Conservation (phyloP, 2,113 vertebrate species). For the Sebastes schlegelii region DNA sequence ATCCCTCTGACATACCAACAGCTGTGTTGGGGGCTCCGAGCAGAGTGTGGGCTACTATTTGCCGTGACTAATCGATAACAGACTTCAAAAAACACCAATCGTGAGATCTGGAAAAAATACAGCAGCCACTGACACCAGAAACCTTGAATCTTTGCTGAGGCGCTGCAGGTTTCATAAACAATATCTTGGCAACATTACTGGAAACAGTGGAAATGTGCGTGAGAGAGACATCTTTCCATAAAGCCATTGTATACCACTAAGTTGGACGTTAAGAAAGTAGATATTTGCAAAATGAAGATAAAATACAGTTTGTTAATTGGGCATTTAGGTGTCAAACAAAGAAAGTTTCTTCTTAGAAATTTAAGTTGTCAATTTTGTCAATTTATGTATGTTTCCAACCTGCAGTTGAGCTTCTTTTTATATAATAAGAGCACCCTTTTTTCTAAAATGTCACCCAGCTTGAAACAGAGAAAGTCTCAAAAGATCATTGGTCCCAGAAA, state of each 20-base stretch:
- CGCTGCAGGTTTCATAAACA: conserved; percentile 63
- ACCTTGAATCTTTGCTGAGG: conserved; percentile 57
- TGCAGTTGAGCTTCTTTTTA: not conserved
- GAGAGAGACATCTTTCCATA: conserved; percentile 23
- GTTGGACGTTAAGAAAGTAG: not conserved
- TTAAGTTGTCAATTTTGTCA: no score
- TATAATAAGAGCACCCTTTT: not conserved
- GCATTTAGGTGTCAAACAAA: not conserved
- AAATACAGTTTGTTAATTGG: not conserved
- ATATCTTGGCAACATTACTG: conserved; percentile 57
- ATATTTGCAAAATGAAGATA: not conserved
- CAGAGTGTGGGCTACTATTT: conserved; percentile 81
- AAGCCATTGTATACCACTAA: conserved; percentile 7
- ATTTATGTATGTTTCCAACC: not conserved
- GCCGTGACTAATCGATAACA: conserved; percentile 88
- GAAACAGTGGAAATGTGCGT: conserved; percentile 54
- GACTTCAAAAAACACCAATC: conserved; percentile 82
- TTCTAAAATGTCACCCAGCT: not conserved
- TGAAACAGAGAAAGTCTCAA: not conserved
- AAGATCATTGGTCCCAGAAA: not conserved
- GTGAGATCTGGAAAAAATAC: conserved; percentile 74
- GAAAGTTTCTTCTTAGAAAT: not conserved
- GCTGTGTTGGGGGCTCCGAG: conserved; percentile 83
- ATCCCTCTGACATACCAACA: conserved; percentile 86
- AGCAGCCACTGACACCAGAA: conserved; percentile 74